Base-by-base conservation (phyloP, 2,888 invertebrate species). In the Drosophila melanosoma region DNA sequence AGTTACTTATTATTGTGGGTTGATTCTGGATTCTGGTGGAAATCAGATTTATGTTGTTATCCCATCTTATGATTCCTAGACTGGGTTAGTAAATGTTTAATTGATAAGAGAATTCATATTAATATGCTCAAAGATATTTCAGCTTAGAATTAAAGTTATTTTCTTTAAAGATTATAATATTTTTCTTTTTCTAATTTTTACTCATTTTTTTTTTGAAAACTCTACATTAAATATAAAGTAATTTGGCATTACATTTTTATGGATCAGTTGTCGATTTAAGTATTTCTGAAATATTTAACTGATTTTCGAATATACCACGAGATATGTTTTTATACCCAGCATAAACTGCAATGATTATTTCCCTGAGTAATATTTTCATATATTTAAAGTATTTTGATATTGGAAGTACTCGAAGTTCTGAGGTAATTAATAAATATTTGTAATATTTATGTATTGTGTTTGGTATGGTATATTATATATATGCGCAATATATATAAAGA, bases 1-100 rank as follows among this genome's bases (percentile, higher is more conserved):
- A 51, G 35, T 69, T 32, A 35, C 23, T 54, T 61, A 38, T 40
- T 36, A 36, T 32, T 54, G 32, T 23, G 57, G 56, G 32, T 32
- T 56, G 33, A 32, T 33, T 59, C 33, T 29, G 29, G 29, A 29
- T 29, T 29, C 29, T 29, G 29, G 0, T 29, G 29, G 36, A 20
- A 52, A 35, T 60, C 20, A 36, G 52, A 60, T 60, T 60, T 51
- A n/a, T 20, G 35, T 11, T 36, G 7, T 42, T 29, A 57, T 42
- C 40, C 6, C 35, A n/a, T 35, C 15, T 35, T n/a, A n/a, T 35
- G 2, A 59, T 40, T 38, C 29, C 8, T 10, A 5, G 49, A 26
- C 5, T 8, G 26, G 17, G 10, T 12, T 15, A 48, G 15, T 48
- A 26, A 8, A 48, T 2, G 23, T 12, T 20, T 10, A 20, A 12